phyloP scores from a whole-genome alignment of 1,140 invertebrate genomes.

The Leptoteleia sp. region DNA sequence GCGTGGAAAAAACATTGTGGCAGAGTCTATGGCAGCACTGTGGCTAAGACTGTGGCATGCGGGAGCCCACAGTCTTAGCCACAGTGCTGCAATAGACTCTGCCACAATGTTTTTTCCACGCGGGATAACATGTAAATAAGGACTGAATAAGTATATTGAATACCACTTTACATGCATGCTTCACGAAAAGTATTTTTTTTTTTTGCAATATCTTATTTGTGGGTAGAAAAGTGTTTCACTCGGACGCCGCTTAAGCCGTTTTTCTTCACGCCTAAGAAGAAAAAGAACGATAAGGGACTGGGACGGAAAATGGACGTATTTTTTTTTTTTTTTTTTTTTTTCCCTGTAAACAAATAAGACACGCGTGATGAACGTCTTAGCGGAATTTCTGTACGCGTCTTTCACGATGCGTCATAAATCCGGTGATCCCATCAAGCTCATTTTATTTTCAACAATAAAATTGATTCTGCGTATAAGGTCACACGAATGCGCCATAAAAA shows the following conservation, averaged over 20 bases:
- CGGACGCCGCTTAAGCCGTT: background rate
- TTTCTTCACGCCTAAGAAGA: background rate
- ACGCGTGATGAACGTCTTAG: slow-evolving; percentile 27
- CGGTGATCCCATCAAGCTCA: slow-evolving; percentile 51
- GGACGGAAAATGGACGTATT: background rate
- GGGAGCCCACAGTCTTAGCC: too few species aligned
- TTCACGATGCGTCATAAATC: slow-evolving; percentile 52
- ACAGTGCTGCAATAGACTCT: too few species aligned
- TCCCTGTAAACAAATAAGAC: slow-evolving; percentile 14
- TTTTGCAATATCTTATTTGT: too few species aligned
- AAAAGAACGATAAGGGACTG: background rate
- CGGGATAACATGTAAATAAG: too few species aligned
- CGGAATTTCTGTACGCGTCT: slow-evolving; percentile 38
- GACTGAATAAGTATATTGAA: too few species aligned
- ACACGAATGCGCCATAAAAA: slow-evolving; percentile 36
- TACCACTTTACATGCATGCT: too few species aligned
- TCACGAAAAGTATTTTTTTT: too few species aligned
- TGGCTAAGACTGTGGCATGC: too few species aligned
- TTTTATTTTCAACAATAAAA: slow-evolving; percentile 63
- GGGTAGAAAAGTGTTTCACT: slow-evolving; percentile 4
- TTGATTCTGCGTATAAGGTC: slow-evolving; percentile 56
- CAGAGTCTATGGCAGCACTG: too few species aligned
- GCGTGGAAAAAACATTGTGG: too few species aligned
- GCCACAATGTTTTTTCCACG: too few species aligned
- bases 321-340: too few species aligned